Evolutionary conservation across 1,140 invertebrate species (phyloP).

Genomic region (Trichonephila clavipes): DNA sequence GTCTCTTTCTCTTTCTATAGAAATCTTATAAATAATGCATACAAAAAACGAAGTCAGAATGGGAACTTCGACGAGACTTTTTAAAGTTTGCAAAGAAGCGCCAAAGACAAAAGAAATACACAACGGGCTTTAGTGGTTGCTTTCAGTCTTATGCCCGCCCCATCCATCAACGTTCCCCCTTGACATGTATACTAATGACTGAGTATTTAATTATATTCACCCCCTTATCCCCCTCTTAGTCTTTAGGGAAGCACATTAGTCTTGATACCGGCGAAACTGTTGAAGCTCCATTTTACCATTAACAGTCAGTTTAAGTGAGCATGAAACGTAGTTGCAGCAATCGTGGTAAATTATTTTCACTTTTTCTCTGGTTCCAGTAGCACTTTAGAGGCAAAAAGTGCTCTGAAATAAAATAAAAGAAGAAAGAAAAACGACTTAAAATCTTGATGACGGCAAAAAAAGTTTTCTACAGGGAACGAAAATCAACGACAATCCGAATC

Average conservation of each 20-base stretch:
- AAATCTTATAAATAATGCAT: neutral
- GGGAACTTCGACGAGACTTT: neutral
- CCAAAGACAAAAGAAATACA: neutral
- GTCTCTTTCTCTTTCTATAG: neutral
- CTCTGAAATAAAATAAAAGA: neutral
- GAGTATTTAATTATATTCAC: constrained; percentile 76
- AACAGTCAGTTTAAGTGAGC: constrained; percentile 74
- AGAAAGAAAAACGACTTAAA: constrained; percentile 53
- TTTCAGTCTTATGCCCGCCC: neutral
- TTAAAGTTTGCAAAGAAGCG: neutral
- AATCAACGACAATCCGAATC: constrained; percentile 5
- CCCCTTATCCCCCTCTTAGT: constrained; percentile 38
- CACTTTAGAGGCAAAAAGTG: constrained; percentile 4
- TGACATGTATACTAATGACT: constrained; percentile 72
- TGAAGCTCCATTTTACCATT: constrained; percentile 75
- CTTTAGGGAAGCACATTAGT: constrained; percentile 73
- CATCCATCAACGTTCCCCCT: constrained; percentile 59
- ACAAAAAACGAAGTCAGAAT: neutral
- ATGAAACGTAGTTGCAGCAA: constrained; percentile 70
- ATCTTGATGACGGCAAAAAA: constrained; percentile 42
- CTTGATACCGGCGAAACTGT: constrained; percentile 65
- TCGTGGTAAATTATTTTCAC: constrained; percentile 73
- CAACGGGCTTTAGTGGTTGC: neutral
- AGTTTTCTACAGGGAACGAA: constrained; percentile 37
- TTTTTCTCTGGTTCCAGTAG: constrained; percentile 48